Evolutionary conservation across 1,140 invertebrate genomes (phyloP).

Genomic region (Berghia stephanieae): DNA sequence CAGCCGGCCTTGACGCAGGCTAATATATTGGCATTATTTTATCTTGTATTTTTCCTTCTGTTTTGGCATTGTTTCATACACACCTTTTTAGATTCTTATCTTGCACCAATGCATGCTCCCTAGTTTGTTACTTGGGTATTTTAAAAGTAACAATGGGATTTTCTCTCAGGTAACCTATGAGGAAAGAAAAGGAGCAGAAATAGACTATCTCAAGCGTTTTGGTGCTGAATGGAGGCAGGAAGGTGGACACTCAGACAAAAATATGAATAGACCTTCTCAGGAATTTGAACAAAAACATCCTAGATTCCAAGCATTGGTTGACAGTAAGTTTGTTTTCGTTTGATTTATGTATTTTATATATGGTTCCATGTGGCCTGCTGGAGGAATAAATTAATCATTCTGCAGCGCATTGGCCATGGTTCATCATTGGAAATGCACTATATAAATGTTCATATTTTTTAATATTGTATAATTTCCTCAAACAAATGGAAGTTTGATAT

Average conservation of each 20-base stretch:
- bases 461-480: too few relatives aligned
- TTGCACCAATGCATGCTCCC: too few relatives aligned
- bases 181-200: slow-evolving; percentile 83
- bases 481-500: too few relatives aligned
- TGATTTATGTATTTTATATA: too few relatives aligned
- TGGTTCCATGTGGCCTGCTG: neutral
- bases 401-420: neutral
- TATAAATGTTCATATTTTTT: too few relatives aligned
- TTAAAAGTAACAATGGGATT: too few relatives aligned
- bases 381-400: neutral
- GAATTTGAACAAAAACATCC: slow-evolving; percentile 79
- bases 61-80: too few relatives aligned
- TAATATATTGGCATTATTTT: too few relatives aligned
- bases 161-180: slow-evolving; percentile 71
- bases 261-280: slow-evolving; percentile 46
- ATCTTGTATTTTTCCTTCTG: too few relatives aligned
- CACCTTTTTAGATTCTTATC: too few relatives aligned
- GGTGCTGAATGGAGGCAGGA: slow-evolving; percentile 77
- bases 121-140: too few relatives aligned
- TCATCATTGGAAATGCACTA: neutral
- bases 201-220: slow-evolving; percentile 87
- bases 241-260: slow-evolving; percentile 59
- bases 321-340: slow-evolving; percentile 66
- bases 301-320: slow-evolving; percentile 74
- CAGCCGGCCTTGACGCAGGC: too few relatives aligned